Evolutionary conservation across 2,113 vertebrate species (phyloP), one percentile per base, ranked within the genome.

Genomic region (Pogona vitticeps): DNA sequence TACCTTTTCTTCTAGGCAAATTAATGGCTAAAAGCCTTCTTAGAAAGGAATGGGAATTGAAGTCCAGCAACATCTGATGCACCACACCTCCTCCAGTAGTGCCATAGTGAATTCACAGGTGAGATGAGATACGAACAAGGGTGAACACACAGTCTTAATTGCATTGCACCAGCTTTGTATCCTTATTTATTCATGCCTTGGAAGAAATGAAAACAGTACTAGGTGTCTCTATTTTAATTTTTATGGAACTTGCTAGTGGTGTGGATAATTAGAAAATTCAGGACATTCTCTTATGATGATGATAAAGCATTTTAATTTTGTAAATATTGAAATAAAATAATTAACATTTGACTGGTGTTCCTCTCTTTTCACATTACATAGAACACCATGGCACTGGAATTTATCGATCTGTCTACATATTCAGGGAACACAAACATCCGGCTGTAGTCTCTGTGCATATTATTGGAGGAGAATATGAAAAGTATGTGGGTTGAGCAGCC

Each of bases 321-420:
- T 94, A 97, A 96, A 97, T 94, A 96, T 94, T 95, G 92, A 96
- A 95, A 95, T 92, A 93, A 95, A 80, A 78, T 91, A 91, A 94
- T 95, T 95, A 95, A 95, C 88, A 36, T 86, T 92, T 92, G 92
- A 93, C 92, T 92, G 91, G 93, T 93, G 94, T 95, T 95, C 95
- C 94, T 94, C 88, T 91, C 78, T 31, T 94, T 96, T 94, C 73
- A 90, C 82, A 92, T 91, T 92, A 78, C 76, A 87, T 46, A 78
- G 82, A 95, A 92, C 87, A 88, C 61, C 14, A 91, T 71, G 58
- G 33, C 31, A 89, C 71, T 93, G 91, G 94, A 82, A 90, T 84
- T 18, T 33, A 65, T 89, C 92, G 92, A 93, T 91, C 90, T 10
- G 68, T 36, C 63, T 23, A 82, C 65, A 82, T 33, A 89, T 75